Percentiles rank a stretch among this genome's conserved stretches.
Evolutionary conservation across 1,140 invertebrate species (phyloP).

Genomic region (Gonatopus flavifemur): DNA sequence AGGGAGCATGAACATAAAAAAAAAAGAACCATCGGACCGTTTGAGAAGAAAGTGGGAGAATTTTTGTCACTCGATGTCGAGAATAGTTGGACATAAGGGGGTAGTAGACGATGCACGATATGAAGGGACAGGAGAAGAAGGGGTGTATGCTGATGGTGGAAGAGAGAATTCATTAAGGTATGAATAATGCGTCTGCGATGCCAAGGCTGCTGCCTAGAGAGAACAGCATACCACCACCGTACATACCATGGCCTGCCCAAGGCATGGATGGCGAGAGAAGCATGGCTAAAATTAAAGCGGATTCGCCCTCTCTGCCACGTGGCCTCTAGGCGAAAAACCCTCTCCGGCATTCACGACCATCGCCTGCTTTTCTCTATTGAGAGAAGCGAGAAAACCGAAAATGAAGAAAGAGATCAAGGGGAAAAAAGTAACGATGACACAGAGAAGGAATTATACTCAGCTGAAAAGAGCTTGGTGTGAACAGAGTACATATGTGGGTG

Average conservation of each 20-base stretch:
- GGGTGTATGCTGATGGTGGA: slow-evolving; percentile 10
- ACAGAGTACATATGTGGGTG: no score
- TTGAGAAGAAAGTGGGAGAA: no score
- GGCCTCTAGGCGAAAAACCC: slow-evolving; percentile 32
- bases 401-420: background rate
- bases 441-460: no score
- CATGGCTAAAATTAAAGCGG: slow-evolving; percentile 54
- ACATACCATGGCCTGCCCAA: slow-evolving; percentile 49
- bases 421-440: background rate
- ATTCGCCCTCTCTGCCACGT: slow-evolving; percentile 40
- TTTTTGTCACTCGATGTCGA: no score
- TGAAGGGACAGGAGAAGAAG: slow-evolving; percentile 3
- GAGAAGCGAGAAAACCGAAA: background rate
- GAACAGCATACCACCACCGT: slow-evolving; percentile 47
- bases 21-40: no score
- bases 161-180: slow-evolving; percentile 56
- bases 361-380: slow-evolving; percentile 28
- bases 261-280: slow-evolving; percentile 38
- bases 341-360: slow-evolving; percentile 22
- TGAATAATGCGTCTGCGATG: slow-evolving; percentile 59
- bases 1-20: no score
- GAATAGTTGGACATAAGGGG: no score
- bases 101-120: background rate
- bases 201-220: slow-evolving; percentile 51
- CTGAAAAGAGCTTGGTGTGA: no score